Base-by-base conservation (phyloP, 2,888 invertebrate species). In the Holacanthella duospinosa region DNA sequence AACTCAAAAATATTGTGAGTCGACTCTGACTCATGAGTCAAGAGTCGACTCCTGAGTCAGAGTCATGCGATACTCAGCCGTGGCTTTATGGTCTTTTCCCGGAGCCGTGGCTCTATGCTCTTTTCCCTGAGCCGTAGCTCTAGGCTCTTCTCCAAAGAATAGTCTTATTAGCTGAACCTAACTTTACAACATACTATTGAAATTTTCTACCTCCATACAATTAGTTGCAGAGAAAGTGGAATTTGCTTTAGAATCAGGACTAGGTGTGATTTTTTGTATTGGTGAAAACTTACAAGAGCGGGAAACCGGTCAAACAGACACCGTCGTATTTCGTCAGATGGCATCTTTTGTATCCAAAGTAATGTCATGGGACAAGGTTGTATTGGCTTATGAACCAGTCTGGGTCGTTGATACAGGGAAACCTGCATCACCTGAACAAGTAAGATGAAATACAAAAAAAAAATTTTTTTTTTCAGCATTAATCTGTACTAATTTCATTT, bases 401-500 rank as follows among this genome's bases (percentile, higher is more conserved):
- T 99, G 99, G 99, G 99, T 99, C 59, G 99, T 99, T 76, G 99
- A 99, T 61, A 99, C 99, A 3, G 99, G 97, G 66, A 94, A 93
- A 80, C 95, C 94, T 24, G 97, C 97, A 19, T 83, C 89, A 1
- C 96, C 96, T 0, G 87, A 90, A 75, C 94, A 95, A 80, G 88
- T n/a, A n/a, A 85, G 74, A 73, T n/a, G n/a, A 43, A 28, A 62
- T 55, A 44, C 3, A 54, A 28, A n/a, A n/a, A n/a, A n/a, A n/a
- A n/a, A n/a, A 21, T 27, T 16, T 48, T n/a, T 25, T 27, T 2
- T 63, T 29, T 29, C 2, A 29, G n/a, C n/a, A n/a, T n/a, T n/a
- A n/a, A 57, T 2, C 19, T 26, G 44, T 29, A 9, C 24, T n/a
- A 55, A 29, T 21, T 29, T 87, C 85, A 93, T n/a, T n/a, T n/a